Base-by-base conservation (phyloP, 2,113 vertebrate genomes). In the Myxocyprinus asiaticus region DNA sequence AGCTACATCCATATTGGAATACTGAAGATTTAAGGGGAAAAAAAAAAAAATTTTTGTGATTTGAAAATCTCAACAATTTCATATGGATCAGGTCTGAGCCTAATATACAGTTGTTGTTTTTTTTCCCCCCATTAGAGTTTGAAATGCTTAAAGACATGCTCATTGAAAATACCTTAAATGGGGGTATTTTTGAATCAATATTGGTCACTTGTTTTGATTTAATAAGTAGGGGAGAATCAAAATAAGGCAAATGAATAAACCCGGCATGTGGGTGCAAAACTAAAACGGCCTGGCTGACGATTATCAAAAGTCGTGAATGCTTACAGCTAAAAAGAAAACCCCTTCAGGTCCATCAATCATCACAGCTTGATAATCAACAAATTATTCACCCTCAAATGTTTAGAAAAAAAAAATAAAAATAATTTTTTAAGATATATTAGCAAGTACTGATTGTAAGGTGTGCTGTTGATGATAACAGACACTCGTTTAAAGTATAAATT, bases 111-210 rank as follows among this genome's bases (percentile, higher is more conserved):
- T 77, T n/a, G n/a, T n/a, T n/a, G n/a, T n/a, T n/a, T n/a, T n/a
- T n/a, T 70, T 77, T 79, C 80, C 79, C 74, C 22, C 47, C 84
- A 83, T 87, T 85, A 84, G 84, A 77, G 86, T 86, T 80, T 85
- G 80, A 92, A 86, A 91, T 89, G 84, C 87, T 86, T 90, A 89
- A 85, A 90, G 81, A 85, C 83, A 78, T 80, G 76, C 4, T 82
- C 70, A 84, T 67, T 65, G 80, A 79, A 65, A 85, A 89, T 83
- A 88, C 85, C 84, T 83, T 87, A 68, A 81, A 85, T 63, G n/a
- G 58, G 71, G 64, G 67, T 71, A 73, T 83, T 76, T 72, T 67
- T 50, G 9, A 71, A 43, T 53, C 5, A 10, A 22, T 81, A 58
- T 84, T 81, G 69, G 79, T 81, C 79, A 75, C 22, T 33, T 33